These are phyloP conservation scores for Ovibos moschatus DNA, from an alignment of 2,113 vertebrate genomes.

Conservation along the genomic window DNA sequence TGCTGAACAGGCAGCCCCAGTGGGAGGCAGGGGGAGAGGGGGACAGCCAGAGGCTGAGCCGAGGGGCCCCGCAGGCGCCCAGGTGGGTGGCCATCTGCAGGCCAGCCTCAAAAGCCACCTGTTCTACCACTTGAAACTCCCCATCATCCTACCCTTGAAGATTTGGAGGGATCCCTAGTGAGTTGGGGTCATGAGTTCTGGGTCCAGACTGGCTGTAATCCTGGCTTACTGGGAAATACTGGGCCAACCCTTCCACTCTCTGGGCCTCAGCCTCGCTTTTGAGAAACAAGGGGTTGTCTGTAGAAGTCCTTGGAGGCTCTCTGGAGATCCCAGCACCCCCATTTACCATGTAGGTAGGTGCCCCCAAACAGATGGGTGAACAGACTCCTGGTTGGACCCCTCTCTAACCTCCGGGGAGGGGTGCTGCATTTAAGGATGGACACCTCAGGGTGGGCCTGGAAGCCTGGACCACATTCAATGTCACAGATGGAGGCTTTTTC, in stretches of 20 bases:
- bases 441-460: slow-evolving; percentile 4
- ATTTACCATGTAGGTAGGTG: not conserved
- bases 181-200: not conserved
- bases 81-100: not conserved
- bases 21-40: not conserved
- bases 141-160: not conserved
- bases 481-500: slow-evolving; percentile 71
- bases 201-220: not conserved
- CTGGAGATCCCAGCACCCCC: not conserved
- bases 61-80: not conserved
- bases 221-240: not conserved
- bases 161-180: not conserved
- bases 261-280: not conserved
- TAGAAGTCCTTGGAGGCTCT: not conserved
- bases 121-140: not conserved
- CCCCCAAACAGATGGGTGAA: not conserved
- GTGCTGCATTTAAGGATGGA: not conserved
- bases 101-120: not conserved
- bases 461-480: slow-evolving; percentile 48
- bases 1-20: not conserved
- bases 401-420: not conserved
- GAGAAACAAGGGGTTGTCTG: not conserved
- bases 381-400: not conserved
- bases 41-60: not conserved
- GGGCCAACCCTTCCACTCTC: not conserved